Percentiles rank a stretch among this genome's conserved stretches.
phyloP scores from a whole-genome alignment of 2,113 vertebrate species.

The Pituophis catenifer region DNA sequence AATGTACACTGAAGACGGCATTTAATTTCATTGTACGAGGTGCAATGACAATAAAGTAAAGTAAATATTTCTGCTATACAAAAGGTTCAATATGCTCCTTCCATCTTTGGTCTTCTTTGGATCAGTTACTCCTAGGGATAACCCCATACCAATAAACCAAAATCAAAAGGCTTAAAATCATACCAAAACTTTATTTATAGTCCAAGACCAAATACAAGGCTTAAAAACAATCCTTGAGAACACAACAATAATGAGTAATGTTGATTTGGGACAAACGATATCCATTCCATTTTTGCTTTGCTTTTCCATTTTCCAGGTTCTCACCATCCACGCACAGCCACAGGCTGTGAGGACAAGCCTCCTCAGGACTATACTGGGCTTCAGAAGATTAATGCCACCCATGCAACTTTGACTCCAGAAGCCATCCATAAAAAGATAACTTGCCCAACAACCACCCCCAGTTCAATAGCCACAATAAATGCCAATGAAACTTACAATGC shows the following conservation, averaged over 20 bases:
- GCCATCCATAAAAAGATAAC: neutral
- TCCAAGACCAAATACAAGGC: neutral
- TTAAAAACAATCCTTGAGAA: neutral
- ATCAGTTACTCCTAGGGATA: neutral
- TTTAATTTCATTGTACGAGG: too few species aligned
- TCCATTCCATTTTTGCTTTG: neutral
- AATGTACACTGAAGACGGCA: too few species aligned
- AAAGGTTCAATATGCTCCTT: too few species aligned
- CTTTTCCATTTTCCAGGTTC: neutral
- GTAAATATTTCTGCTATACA: too few species aligned
- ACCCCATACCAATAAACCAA: too few species aligned
- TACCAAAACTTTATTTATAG: neutral
- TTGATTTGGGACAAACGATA: neutral
- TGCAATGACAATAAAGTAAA: too few species aligned
- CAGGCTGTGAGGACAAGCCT: neutral
- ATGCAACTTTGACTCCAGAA: neutral
- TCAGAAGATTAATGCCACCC: neutral
- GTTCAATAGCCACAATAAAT: neutral
- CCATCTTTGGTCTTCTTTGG: neutral
- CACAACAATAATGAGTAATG: neutral
- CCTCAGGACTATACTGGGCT: neutral
- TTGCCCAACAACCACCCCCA: neutral
- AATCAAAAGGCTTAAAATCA: too few species aligned
- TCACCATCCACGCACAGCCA: neutral
- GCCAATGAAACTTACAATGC: neutral